phyloP scores from a whole-genome alignment of 2,888 invertebrate genomes.

The Heliconius cydno region DNA sequence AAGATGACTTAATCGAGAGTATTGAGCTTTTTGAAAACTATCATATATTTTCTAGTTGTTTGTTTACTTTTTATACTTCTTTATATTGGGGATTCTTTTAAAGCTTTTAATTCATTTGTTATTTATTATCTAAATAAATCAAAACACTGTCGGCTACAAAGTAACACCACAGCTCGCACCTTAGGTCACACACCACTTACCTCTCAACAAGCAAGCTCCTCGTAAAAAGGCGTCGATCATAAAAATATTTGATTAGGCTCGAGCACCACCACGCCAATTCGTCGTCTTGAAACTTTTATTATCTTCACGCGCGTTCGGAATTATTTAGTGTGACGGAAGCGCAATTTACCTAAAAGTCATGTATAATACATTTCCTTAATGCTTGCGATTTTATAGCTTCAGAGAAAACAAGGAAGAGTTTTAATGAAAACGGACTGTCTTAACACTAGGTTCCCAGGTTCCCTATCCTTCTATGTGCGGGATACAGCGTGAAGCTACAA shows the following conservation, averaged over 20 bases:
- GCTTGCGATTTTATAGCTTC: background rate
- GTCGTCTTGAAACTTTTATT: conserved; percentile 76
- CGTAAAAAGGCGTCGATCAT: conserved; percentile 81
- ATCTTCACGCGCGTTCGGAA: conserved; percentile 55
- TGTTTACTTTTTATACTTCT: too few relatives aligned
- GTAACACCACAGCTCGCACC: background rate
- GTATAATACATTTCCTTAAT: conserved; percentile 28
- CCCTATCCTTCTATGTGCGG: too few relatives aligned
- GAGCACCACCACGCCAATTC: conserved; percentile 70
- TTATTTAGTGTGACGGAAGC: conserved; percentile 54
- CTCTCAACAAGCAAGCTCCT: conserved; percentile 64
- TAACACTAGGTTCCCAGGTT: too few relatives aligned
- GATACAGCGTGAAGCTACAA: too few relatives aligned
- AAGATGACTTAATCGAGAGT: too few relatives aligned
- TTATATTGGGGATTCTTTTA: too few relatives aligned
- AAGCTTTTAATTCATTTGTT: background rate
- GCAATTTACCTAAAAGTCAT: conserved; percentile 51
- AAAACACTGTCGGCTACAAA: background rate
- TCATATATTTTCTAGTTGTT: too few relatives aligned
- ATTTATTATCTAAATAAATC: background rate
- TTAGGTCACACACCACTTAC: conserved; percentile 45
- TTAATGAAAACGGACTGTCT: too few relatives aligned
- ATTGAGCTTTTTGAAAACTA: too few relatives aligned
- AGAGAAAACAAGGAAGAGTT: background rate
- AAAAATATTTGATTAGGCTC: conserved; percentile 82